phyloP scores from a whole-genome alignment of 2,888 invertebrate genomes.

The Lordiphosa andalusiaca region DNA sequence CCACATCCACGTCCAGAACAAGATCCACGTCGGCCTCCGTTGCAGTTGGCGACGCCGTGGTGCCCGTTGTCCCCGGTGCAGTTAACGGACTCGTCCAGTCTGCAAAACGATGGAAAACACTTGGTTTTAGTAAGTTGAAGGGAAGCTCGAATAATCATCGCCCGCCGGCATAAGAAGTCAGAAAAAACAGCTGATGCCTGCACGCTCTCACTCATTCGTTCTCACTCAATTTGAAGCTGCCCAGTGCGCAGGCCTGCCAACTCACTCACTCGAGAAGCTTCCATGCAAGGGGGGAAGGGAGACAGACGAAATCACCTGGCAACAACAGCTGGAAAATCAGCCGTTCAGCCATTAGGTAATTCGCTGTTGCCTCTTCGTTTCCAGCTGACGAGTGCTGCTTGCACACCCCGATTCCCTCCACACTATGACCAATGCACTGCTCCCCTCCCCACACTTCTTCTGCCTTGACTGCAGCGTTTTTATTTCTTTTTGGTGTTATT shows the following conservation, averaged over 20 bases:
- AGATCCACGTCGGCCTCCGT: constrained; percentile 32
- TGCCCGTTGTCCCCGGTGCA: constrained; percentile 67
- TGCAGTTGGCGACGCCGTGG: constrained; percentile 14
- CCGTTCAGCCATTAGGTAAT: constrained; percentile 59
- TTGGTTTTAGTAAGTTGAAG: not conserved
- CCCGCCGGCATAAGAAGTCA: constrained; percentile 13
- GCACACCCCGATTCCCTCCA: not conserved
- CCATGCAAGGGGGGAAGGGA: constrained; percentile 29
- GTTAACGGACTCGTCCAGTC: constrained; percentile 80
- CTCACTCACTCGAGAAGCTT: constrained; percentile 44
- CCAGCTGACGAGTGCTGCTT: constrained; percentile 52
- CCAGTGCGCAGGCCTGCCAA: constrained; percentile 55
- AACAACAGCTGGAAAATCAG: constrained; percentile 79
- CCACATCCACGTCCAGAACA: constrained; percentile 66
- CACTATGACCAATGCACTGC: not conserved
- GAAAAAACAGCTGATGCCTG: constrained; percentile 67
- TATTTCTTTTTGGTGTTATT: constrained; percentile 67
- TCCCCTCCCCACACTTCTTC: constrained; percentile 26
- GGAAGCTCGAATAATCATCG: constrained; percentile 19
- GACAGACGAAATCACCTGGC: constrained; percentile 68
- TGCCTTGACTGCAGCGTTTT: constrained; percentile 51
- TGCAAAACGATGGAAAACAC: constrained; percentile 39
- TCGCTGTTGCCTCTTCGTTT: constrained; percentile 46
- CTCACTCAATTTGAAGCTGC: constrained; percentile 21
- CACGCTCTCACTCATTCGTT: constrained; percentile 44